phyloP scores from a whole-genome alignment of 2,797 vertebrate species.

The Ataeniobius toweri region DNA sequence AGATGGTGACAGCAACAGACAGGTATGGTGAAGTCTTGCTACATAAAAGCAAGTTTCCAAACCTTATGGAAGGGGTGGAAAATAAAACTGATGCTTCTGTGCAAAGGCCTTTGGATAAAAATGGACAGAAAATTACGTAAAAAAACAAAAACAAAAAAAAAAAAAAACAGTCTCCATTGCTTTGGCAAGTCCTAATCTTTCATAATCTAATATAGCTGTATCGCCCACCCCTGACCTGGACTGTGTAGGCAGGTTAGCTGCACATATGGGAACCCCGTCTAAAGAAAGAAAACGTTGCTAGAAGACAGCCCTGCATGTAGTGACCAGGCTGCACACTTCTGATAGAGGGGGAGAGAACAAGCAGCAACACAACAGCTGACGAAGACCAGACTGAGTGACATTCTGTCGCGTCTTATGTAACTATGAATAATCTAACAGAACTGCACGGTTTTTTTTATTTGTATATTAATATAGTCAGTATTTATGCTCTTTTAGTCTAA shows the following conservation, averaged over 20 bases:
- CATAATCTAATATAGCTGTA: background rate
- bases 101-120: background rate
- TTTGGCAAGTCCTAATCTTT: background rate
- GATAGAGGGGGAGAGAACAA: background rate
- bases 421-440: background rate
- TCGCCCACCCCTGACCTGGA: background rate
- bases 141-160: no score
- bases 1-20: background rate
- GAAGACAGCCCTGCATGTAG: background rate
- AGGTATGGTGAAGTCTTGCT: background rate
- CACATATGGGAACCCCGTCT: background rate
- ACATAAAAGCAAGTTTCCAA: background rate
- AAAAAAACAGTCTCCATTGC: background rate
- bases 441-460: background rate
- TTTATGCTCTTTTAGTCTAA: background rate
- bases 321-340: background rate
- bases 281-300: background rate
- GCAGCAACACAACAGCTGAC: slow-evolving; percentile 1
- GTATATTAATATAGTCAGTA: background rate
- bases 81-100: background rate
- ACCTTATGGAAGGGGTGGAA: background rate
- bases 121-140: background rate
- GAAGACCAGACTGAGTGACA: background rate
- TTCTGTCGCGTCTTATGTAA: slow-evolving; percentile 2
- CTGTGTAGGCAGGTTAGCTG: background rate